Base-by-base conservation (phyloP, 2,888 invertebrate genomes). In the Oscheius onirici region DNA sequence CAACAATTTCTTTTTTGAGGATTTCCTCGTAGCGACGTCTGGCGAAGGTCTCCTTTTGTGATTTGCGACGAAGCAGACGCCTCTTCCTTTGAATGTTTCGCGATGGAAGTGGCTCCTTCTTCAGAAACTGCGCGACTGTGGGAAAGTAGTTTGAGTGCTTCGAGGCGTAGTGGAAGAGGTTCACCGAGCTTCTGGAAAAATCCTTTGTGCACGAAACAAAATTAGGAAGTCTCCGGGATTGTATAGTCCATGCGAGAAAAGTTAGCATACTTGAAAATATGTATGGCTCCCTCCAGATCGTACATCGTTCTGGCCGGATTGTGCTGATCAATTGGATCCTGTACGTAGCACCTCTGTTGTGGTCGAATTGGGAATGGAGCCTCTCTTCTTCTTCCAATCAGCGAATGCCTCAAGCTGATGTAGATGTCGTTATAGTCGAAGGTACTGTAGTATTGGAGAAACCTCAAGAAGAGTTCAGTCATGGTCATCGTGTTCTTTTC, bases 251-350 rank as follows among this genome's bases (percentile, higher is more conserved):
- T 43, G 10, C 15, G 8, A 11, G 43, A 43, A 43, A 43, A 43
- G 17, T 34, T 15, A 57, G n/a, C 58, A 3, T 11, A 80, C 80
- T 41, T 40, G 20, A 78, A 69, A 22, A 72, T 67, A 3, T 60
- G 60, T 20, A 67, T 68, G 20, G 75, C 74, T 11, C 58, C 20
- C 6, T 17, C 40, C 51, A 76, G 26, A 13, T 69, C 49, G 49
- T 69, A 46, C 2, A 74, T 71, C 17, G 76, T 77, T 65, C 80
- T 54, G 60, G 85, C 86, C 1, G 86, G 84, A 71, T 86, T 86
- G 55, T 79, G 77, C 24, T 70, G 67, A 65, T 86, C 86, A 69
- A 82, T 86, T 20, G 87, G 87, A 58, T 86, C 86, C 71, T 86
- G 83, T 52, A 86, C 82, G 69, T 74, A 85, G 17, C 43, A 20